phyloP scores from a whole-genome alignment of 2,113 vertebrate genomes.

The Fukomys damarensis region DNA sequence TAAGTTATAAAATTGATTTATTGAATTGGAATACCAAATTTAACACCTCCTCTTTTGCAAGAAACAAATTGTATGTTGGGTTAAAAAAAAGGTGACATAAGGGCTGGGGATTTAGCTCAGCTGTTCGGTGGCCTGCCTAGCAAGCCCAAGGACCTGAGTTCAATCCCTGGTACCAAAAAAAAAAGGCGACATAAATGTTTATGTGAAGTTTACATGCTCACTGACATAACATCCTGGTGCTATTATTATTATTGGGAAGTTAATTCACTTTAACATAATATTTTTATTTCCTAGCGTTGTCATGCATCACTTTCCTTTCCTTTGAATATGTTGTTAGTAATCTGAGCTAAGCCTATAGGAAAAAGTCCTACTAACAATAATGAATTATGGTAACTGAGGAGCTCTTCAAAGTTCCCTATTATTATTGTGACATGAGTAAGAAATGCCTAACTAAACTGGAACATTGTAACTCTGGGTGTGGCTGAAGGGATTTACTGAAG shows the following conservation, averaged over 20 bases:
- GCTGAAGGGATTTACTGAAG: neutral
- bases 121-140: no score
- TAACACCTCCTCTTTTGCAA: neutral
- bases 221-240: neutral
- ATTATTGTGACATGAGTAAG: neutral
- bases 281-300: neutral
- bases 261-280: neutral
- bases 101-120: no score
- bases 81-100: neutral
- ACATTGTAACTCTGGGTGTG: neutral
- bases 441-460: neutral
- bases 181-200: neutral
- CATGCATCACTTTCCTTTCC: neutral
- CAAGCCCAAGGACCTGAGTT: no score
- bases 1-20: conserved; percentile 7
- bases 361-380: neutral
- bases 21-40: neutral
- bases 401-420: neutral
- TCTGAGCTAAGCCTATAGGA: neutral
- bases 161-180: no score
- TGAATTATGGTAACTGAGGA: neutral
- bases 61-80: neutral
- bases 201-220: neutral
- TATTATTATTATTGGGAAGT: neutral
- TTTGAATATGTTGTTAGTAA: neutral